Evolutionary conservation across 2,797 vertebrate species (phyloP).

Genomic region (Chaenodraco wilsoni): DNA sequence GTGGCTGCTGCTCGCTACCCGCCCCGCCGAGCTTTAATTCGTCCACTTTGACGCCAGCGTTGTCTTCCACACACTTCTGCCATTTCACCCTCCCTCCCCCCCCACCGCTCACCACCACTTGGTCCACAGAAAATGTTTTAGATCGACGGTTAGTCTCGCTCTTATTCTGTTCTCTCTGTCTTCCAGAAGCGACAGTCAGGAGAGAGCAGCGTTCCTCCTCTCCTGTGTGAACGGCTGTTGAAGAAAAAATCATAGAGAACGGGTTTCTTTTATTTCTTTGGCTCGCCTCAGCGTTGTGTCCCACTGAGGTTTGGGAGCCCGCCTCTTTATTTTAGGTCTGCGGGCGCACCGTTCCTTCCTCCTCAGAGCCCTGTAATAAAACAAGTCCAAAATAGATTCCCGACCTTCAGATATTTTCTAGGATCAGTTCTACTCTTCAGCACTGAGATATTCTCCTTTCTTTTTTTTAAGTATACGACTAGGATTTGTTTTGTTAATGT

Average conservation of each 20-base stretch:
- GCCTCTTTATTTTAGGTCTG: constrained; percentile 73
- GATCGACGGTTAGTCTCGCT: constrained; percentile 9
- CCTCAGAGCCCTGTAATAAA: constrained; percentile 78
- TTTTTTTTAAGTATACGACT: constrained; percentile 1
- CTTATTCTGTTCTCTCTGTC: constrained; percentile 23
- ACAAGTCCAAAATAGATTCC: constrained; percentile 71
- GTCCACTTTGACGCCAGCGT: constrained; percentile 51
- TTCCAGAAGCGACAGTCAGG: constrained; percentile 34
- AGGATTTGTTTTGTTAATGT: constrained; percentile 31
- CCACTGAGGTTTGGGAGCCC: constrained; percentile 70
- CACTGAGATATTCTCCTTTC: constrained; percentile 34
- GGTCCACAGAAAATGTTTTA: not conserved
- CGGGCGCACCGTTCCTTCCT: constrained; percentile 71
- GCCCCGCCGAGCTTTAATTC: constrained; percentile 51
- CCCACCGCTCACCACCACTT: not conserved
- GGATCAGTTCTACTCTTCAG: constrained; percentile 55
- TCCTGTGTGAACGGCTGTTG: constrained; percentile 32
- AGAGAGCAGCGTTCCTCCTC: constrained; percentile 43
- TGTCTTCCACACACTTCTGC: constrained; percentile 68
- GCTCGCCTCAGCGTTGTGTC: constrained; percentile 60
- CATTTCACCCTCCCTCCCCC: constrained; percentile 5
- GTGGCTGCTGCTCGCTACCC: constrained; percentile 45
- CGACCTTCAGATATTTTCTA: constrained; percentile 69
- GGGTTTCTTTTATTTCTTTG: constrained; percentile 48
- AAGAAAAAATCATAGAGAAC: constrained; percentile 43